These are phyloP conservation scores for Catocala sponsa DNA, from an alignment of 2,888 invertebrate genomes.

Conservation along the genomic window DNA sequence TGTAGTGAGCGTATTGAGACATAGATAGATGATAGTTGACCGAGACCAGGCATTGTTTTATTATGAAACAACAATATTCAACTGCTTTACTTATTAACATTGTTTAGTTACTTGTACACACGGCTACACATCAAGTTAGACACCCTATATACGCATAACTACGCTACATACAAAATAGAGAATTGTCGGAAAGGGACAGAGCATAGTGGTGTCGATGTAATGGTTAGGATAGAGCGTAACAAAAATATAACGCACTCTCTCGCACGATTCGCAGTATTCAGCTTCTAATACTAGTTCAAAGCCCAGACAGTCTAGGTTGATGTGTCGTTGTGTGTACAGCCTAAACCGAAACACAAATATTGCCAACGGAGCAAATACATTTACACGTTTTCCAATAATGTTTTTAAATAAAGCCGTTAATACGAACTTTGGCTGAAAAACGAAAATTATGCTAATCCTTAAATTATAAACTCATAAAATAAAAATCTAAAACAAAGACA, in stretches of 20 bases:
- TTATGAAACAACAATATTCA: slow-evolving; percentile 30
- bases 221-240: no score
- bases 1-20: not conserved
- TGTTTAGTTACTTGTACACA: slow-evolving; percentile 15
- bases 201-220: no score
- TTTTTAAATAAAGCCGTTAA: slow-evolving; percentile 45
- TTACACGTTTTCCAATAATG: slow-evolving; percentile 16
- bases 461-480: slow-evolving; percentile 74
- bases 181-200: no score
- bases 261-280: no score
- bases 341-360: slow-evolving; percentile 10
- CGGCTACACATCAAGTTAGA: no score
- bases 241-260: no score
- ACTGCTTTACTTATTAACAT: slow-evolving; percentile 40
- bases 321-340: slow-evolving; percentile 4
- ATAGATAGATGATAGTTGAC: slow-evolving; percentile 9
- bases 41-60: slow-evolving; percentile 16
- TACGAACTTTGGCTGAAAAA: slow-evolving; percentile 73
- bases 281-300: no score
- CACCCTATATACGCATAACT: no score
- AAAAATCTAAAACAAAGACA: slow-evolving; percentile 79
- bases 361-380: slow-evolving; percentile 12
- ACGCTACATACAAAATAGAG: no score
- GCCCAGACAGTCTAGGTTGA: no score
- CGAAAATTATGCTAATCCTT: slow-evolving; percentile 57